Evolutionary conservation across 2,888 invertebrate species (phyloP).

Genomic region (Aelia acuminata): DNA sequence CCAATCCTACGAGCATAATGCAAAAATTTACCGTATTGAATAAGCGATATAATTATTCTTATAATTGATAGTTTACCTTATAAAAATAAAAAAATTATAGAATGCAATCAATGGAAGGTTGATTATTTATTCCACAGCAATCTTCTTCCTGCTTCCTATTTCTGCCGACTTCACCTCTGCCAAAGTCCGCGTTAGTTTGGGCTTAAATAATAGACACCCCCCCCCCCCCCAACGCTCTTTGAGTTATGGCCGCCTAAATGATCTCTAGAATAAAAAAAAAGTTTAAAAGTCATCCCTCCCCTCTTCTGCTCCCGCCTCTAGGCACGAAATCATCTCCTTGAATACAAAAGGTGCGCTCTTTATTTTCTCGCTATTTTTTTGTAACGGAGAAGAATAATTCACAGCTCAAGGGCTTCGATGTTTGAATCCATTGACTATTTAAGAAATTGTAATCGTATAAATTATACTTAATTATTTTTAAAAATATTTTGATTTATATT

Average conservation of each 20-base stretch:
- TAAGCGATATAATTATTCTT: background rate
- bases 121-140: background rate
- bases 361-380: background rate
- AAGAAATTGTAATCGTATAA: too few relatives aligned
- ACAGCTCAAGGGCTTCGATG: background rate
- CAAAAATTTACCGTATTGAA: too few relatives aligned
- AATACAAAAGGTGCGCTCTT: slow-evolving; percentile 9
- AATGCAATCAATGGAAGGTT: background rate
- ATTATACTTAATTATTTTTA: too few relatives aligned
- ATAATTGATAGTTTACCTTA: background rate
- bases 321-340: background rate
- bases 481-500: too few relatives aligned
- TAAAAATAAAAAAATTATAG: background rate
- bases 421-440: too few relatives aligned
- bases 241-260: background rate
- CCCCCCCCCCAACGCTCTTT: too few relatives aligned
- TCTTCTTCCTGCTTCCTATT: background rate
- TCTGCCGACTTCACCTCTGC: background rate
- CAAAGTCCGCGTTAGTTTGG: background rate
- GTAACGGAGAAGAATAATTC: background rate
- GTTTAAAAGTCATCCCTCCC: background rate
- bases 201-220: background rate
- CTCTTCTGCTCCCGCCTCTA: background rate
- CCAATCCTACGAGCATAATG: too few relatives aligned
- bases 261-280: background rate